A percentile compares a stretch with the other conserved stretches of the same genome.
Conservation (phyloP, 35 echinoderm and acorn worm species). For the Anneissia japonica region DNA sequence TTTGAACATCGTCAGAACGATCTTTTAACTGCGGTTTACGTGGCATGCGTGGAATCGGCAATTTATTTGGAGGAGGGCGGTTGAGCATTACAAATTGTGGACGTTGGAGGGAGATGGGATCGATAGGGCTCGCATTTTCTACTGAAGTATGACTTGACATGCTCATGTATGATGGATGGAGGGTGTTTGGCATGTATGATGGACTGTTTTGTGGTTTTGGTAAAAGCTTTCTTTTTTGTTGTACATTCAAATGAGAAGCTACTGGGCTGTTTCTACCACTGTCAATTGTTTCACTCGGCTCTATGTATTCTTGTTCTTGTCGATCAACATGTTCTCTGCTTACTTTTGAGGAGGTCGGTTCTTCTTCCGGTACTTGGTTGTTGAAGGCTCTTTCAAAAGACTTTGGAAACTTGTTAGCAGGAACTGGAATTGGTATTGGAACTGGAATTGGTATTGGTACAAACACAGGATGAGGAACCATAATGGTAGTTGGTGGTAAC, state of each 20-base stretch:
- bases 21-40: not conserved
- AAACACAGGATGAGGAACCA: slow-evolving; percentile 90
- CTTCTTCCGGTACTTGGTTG: not conserved
- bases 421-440: slow-evolving; percentile 88
- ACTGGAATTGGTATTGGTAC: slow-evolving; percentile 83
- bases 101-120: not conserved
- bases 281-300: not conserved
- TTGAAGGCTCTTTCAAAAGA: not conserved
- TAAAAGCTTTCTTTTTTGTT: not conserved
- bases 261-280: not conserved
- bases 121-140: not conserved
- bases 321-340: not conserved
- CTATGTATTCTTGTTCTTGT: not conserved
- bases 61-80: not conserved
- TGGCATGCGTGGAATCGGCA: not conserved
- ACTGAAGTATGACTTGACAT: not conserved
- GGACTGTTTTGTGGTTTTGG: not conserved
- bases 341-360: not conserved
- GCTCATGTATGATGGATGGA: not conserved
- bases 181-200: not conserved
- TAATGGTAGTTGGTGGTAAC: slow-evolving; percentile 74
- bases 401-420: slow-evolving; percentile 16
- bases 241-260: not conserved
- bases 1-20: not conserved
- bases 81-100: not conserved